These are phyloP conservation scores for Echinops telfairi DNA, from an alignment of 2,113 vertebrate species.

Conservation along the genomic window DNA sequence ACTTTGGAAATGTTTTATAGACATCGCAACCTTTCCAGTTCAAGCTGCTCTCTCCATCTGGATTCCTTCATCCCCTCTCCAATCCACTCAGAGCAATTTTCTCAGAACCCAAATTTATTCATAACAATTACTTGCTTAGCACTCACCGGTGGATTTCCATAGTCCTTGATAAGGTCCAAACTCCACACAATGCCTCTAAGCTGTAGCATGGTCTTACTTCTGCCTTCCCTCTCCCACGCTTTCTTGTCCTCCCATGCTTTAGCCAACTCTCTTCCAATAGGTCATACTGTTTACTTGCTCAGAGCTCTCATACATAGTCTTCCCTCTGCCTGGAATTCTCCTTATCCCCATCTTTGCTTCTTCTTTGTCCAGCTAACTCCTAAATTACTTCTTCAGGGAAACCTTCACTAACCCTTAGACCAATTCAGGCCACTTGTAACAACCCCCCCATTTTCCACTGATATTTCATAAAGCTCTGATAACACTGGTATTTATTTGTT, in stretches of 20 bases:
- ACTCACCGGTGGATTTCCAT: neutral
- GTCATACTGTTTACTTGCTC: neutral
- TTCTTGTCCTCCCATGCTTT: neutral
- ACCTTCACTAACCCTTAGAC: neutral
- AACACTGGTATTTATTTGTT: neutral
- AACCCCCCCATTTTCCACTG: neutral
- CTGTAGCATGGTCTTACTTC: neutral
- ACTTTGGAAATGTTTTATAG: neutral
- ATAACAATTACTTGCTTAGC: neutral
- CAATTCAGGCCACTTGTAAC: neutral
- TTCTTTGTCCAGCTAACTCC: conserved; percentile 18
- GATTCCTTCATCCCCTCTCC: neutral
- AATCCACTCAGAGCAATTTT: neutral
- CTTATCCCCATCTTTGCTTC: neutral
- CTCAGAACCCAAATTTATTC: neutral
- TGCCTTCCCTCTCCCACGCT: neutral
- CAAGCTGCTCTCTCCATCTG: neutral
- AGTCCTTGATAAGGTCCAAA: neutral
- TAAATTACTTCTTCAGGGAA: conserved; percentile 6
- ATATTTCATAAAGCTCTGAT: neutral
- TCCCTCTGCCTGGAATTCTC: neutral
- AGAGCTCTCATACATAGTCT: neutral
- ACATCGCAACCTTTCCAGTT: neutral
- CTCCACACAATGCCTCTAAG: neutral
- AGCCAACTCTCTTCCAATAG: neutral